Base-by-base conservation (phyloP, 1,140 invertebrate genomes). In the Himalopsyche phryganea region DNA sequence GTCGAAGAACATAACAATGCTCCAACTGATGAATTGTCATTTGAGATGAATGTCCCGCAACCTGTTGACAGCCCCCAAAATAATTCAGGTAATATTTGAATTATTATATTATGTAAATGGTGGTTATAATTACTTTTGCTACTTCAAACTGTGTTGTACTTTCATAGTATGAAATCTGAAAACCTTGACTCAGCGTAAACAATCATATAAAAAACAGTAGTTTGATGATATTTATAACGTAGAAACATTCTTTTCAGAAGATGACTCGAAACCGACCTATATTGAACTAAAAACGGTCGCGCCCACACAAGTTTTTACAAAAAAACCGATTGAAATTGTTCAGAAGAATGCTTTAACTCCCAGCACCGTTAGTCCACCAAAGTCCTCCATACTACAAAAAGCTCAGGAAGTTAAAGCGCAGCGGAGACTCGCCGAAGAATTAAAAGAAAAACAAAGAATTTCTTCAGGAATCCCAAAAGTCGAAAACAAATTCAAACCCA, bases 321-420 rank as follows among this genome's bases (percentile, higher is more conserved):
- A 50, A 19, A 46, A 38, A 20, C 41, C 52, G 7, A 4, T 20
- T 6, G 47, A 61, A 23, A 20, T 55, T 9, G 18, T 53, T 9
- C 20, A 50, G 20, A 69, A 68, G 52, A 23, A 28, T 11, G 17
- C 35, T 1, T 28, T 45, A 58, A 19, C 23, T 28, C 23, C 23
- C 20, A 13, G 20, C 47, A 28, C 11, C 3, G 3, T 28, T 14
- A n/a, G 9, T 47, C n/a, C 38, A 7, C 15, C 28, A 14, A 60
- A 57, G 41, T 52, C 66, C 13, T 63, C 51, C 46, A 71, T 71
- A 35, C 40, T 73, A 40, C 60, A 66, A 10, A 77, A 71, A 67
- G 66, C 67, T 14, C 73, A 75, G 56, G 70, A 72, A 49, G 65
- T 72, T 1, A 77, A 75, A 61, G 65, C 46, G 40, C 50, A 58